phyloP scores from a whole-genome alignment of 2,888 invertebrate species.

The Meteorus cinctellus region DNA sequence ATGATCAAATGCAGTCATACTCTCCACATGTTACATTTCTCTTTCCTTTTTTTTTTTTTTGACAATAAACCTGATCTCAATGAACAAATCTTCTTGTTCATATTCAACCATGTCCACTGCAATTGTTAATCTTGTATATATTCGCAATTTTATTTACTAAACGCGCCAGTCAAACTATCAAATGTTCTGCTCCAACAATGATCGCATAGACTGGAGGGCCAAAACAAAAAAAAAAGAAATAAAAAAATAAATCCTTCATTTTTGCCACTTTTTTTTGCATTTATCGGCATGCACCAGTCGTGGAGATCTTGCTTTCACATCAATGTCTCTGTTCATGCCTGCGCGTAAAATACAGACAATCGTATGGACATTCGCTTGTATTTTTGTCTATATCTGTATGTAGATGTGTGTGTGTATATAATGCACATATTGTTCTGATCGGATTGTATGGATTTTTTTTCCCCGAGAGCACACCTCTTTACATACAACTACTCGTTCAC shows the following conservation, averaged over 20 bases:
- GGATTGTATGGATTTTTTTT: constrained; percentile 72
- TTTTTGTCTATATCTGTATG: neutral
- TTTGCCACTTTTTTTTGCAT: neutral
- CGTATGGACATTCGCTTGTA: constrained; percentile 64
- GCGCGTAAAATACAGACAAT: constrained; percentile 68
- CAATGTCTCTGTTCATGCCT: constrained; percentile 60
- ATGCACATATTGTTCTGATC: constrained; percentile 71
- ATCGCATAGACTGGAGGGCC: neutral
- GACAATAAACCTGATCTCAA: neutral
- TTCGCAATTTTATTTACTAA: neutral
- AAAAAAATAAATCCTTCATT: neutral
- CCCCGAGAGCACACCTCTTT: constrained; percentile 63
- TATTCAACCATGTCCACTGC: neutral
- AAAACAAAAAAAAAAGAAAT: neutral
- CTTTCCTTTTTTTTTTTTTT: neutral
- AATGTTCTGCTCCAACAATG: neutral
- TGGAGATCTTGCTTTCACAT: constrained; percentile 68
- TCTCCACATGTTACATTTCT: neutral
- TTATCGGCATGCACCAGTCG: constrained; percentile 70
- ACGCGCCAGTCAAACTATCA: neutral
- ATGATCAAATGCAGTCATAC: neutral
- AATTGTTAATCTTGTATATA: constrained; percentile 3
- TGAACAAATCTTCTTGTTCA: neutral
- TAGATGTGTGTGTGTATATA: neutral
- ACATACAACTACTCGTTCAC: constrained; percentile 37